Base-by-base conservation (phyloP, 2,113 vertebrate genomes). In the Rhinichthys klamathensis region DNA sequence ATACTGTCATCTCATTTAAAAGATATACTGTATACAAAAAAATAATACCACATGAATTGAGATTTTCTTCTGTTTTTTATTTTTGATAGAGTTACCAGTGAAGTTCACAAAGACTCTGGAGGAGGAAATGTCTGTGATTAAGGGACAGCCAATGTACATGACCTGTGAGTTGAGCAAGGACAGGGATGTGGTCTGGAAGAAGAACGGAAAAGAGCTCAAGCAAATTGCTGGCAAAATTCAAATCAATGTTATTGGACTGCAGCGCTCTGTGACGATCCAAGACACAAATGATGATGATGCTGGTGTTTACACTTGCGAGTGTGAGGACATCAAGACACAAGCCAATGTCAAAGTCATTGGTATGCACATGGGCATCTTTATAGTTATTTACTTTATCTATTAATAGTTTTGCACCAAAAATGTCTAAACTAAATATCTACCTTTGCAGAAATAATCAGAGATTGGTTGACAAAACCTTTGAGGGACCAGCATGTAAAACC, bases 401-500 rank as follows among this genome's bases (percentile, higher is more conserved):
- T 25, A 61, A 44, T n/a, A 32, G 10, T 69, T 80, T 13, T 18
- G 8, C 65, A 21, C 16, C 11, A 32, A 27, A 56, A 56, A 54
- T 25, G 6, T 23, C 16, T 9, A 21, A 51, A 61, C 11, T 58
- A 3, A 73, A 44, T 65, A 74, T 78, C 74, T 82, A 76, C 15
- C 85, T 79, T 80, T 41, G 58, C 92, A 99, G 98, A 99, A 93
- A 86, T 99, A 30, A 95, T 99, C 88, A 96, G 97, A 91, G 98
- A 99, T 30, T 99, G 98, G 98, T 93, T 99, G 69, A 96, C 97
- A 82, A 99, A 94, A 89, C 97, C 97, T 25, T 94, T 99, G 87
- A 96, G 96, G 88, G 97, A 99, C 83, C 97, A 99, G 89, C 97
- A 99, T 58, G 98, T 99, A 72, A 99, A 98, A 91, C 97, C 97